A percentile compares a stretch with the other conserved stretches of the same genome.
phyloP scores from a whole-genome alignment of 1,140 invertebrate genomes.

The Ceratina japonica region DNA sequence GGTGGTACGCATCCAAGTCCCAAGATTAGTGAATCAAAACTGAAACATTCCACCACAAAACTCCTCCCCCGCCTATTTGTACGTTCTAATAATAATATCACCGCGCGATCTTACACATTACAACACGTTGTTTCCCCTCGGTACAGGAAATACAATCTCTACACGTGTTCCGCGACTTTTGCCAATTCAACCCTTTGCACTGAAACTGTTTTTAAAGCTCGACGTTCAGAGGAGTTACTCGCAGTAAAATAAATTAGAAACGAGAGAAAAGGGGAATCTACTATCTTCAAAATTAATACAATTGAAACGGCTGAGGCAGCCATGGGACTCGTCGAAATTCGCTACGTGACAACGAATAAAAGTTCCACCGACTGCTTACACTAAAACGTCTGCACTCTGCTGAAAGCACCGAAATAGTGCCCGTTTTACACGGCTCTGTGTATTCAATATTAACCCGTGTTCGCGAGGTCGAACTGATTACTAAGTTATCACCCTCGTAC shows the following conservation, averaged over 20 bases:
- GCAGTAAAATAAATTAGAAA: background rate
- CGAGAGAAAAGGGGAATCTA: background rate
- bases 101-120: background rate
- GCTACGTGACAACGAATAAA: conserved; percentile 34
- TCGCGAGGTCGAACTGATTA: conserved; percentile 11
- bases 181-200: background rate
- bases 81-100: conserved; percentile 1
- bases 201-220: background rate
- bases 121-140: background rate
- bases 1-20: background rate
- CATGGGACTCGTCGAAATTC: conserved; percentile 7
- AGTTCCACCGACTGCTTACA: conserved; percentile 14
- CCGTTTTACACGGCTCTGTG: background rate
- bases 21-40: background rate
- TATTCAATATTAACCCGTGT: background rate
- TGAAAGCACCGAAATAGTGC: background rate
- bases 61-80: conserved; percentile 1
- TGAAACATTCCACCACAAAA: background rate
- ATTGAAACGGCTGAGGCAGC: background rate
- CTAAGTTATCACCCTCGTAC: background rate
- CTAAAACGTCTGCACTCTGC: background rate
- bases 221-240: background rate
- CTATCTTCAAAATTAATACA: background rate
- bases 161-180: background rate
- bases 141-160: background rate